Base-by-base conservation (phyloP, 2,888 invertebrate species). In the Agrochola lychnidis region DNA sequence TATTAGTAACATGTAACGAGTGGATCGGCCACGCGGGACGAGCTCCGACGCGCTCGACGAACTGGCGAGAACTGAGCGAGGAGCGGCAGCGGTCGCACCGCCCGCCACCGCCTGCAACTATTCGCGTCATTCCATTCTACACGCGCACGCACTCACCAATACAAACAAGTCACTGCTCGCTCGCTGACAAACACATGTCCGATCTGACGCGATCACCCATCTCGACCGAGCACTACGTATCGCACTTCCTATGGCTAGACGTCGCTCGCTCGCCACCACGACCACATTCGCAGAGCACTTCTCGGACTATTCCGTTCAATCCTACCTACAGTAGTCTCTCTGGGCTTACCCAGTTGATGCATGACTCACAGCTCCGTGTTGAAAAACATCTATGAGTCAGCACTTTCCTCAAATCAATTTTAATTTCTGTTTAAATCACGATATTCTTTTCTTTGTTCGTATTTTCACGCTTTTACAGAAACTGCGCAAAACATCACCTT, bases 81-180 rank as follows among this genome's bases (percentile, higher is more conserved):
- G 78, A 83, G 84, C 70, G 83, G 81, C 83, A 89, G 89, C 90
- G 89, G 91, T 89, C 90, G 91, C 87, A 85, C 90, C 89, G 89
- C 90, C 88, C 88, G 89, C 89, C 83, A 83, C 89, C 91, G 93
- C 93, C 91, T 93, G 94, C 95, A 94, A 93, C 92, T 94, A 95
- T 96, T 95, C 96, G 95, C 96, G 95, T 96, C 95, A 96, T 92
- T 91, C 92, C 93, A 91, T 92, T 92, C 93, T 92, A 93, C 94
- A 95, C 95, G 94, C 93, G 94, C 93, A 94, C 96, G 94, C 95
- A 95, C 94, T 92, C 93, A 94, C 93, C 92, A 94, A 94, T 93
- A 95, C 95, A 95, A 95, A 95, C 95, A 94, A 93, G 90, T 91
- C 90, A 89, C 91, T 90, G 91, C 86, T 90, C 90, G 87, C 89